Conservation (phyloP, 1,140 invertebrate genomes). For the Elysia chlorotica region DNA sequence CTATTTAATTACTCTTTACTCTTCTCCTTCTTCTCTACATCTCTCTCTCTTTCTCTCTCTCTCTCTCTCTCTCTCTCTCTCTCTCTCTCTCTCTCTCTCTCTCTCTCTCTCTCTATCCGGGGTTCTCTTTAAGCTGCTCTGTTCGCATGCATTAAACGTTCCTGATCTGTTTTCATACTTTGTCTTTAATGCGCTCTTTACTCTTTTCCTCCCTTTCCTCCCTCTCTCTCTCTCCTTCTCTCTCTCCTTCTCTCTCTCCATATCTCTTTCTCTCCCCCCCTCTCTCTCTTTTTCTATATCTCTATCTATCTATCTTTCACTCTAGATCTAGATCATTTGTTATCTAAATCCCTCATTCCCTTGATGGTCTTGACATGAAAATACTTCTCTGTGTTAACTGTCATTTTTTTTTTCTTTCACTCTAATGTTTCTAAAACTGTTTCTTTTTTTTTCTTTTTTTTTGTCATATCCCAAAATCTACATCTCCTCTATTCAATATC, state of each 20-base stretch:
- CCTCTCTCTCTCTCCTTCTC: not conserved
- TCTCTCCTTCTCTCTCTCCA: not conserved
- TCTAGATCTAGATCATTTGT: constrained; percentile 11
- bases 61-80: constrained; percentile 19
- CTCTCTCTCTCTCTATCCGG: not conserved
- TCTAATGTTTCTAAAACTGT: no score
- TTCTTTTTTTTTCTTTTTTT: not conserved
- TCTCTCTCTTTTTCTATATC: constrained; percentile 9
- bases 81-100: constrained; percentile 8
- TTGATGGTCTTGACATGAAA: not conserved
- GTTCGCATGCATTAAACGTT: not conserved
- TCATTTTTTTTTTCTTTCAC: no score
- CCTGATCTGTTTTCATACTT: no score
- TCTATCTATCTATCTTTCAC: constrained; percentile 20
- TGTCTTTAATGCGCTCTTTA: not conserved
- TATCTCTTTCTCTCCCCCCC: not conserved
- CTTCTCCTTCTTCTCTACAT: not conserved
- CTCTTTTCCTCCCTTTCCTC: not conserved
- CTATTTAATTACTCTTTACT: not conserved
- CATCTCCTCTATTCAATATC: not conserved
- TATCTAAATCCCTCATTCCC: not conserved
- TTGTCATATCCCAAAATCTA: not conserved
- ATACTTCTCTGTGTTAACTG: not conserved
- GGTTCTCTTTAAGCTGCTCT: no score
- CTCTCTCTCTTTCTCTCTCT: constrained; percentile 20